phyloP scores from a whole-genome alignment of 2,888 invertebrate genomes.

The Dynastes grantii region DNA sequence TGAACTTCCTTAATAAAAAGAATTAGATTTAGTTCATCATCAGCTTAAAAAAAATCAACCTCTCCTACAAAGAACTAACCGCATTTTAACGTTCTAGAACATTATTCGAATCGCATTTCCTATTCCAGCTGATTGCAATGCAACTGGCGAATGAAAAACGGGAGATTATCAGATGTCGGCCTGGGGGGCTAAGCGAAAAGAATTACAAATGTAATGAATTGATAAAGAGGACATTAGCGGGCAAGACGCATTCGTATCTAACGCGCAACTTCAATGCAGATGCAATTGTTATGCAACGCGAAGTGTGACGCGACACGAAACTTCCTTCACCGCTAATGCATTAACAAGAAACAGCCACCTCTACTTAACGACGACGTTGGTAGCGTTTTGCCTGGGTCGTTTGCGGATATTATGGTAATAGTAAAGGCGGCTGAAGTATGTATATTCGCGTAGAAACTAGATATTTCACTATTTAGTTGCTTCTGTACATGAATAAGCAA shows the following conservation, averaged over 20 bases:
- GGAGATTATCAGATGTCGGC: not conserved
- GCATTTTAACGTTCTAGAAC: not conserved
- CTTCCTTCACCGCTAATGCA: constrained; percentile 1
- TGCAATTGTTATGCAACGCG: constrained; percentile 28
- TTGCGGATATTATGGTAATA: not conserved
- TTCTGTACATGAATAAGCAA: too few species aligned
- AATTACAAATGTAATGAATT: constrained; percentile 7
- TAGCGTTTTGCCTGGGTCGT: not conserved
- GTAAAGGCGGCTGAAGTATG: not conserved
- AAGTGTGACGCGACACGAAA: constrained; percentile 29
- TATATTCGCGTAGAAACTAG: too few species aligned
- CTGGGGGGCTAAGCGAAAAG: not conserved
- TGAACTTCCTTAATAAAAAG: too few species aligned
- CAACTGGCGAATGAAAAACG: not conserved
- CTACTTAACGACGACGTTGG: not conserved
- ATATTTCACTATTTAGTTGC: too few species aligned
- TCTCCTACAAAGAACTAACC: not conserved
- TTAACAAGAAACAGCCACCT: not conserved
- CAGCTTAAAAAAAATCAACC: not conserved
- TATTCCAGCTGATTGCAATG: not conserved
- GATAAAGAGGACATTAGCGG: not conserved
- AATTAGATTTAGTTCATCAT: not conserved
- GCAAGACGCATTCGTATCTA: not conserved
- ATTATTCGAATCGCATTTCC: not conserved
- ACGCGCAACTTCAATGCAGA: constrained; percentile 16